Base-by-base conservation (phyloP, 2,113 vertebrate species). In the Seriola aureovittata region DNA sequence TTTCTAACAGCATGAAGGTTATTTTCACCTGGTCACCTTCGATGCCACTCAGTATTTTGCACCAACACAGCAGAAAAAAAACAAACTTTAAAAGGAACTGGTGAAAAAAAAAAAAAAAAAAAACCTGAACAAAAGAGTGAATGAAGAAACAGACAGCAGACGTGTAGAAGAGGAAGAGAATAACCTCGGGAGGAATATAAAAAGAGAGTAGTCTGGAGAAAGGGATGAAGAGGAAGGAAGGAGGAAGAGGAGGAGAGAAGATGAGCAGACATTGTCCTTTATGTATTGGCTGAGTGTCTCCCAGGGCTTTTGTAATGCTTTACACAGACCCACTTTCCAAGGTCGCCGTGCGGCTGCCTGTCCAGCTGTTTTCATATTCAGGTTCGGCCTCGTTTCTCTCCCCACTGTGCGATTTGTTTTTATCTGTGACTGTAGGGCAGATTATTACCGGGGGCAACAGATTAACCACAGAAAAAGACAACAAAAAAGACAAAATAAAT, bases 321-420 rank as follows among this genome's bases (percentile, higher is more conserved):
- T 94, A 85, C 77, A 81, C 94, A 96, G 94, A 93, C 92, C 74
- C 78, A 77, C 90, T 89, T 91, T 91, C 75, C 93, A 95, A 95
- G 95, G 95, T 93, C 88, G 89, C 78, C 68, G 63, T 85, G 90
- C 84, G 89, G 93, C 93, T 92, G 91, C 85, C 87, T 79, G 87
- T 87, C 91, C 95, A 95, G 95, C 94, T 96, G 95, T 92, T 95
- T 95, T 95, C 91, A 93, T 88, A 94, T 94, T 95, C 91, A 94
- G 93, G 88, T 95, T 93, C 75, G 59, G 73, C 88, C 71, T 91
- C 68, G 38, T 81, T 82, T 85, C 85, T 85, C 78, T 86, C 76
- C 36, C 77, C 80, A 67, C 70, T 75, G 79, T 82, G 54, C 60
- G 57, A 83, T 70, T 81, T 78, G 3, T 75, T 59, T 78, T 75